Conservation (phyloP, 2,113 vertebrate species). For the Spea multiplicata region DNA sequence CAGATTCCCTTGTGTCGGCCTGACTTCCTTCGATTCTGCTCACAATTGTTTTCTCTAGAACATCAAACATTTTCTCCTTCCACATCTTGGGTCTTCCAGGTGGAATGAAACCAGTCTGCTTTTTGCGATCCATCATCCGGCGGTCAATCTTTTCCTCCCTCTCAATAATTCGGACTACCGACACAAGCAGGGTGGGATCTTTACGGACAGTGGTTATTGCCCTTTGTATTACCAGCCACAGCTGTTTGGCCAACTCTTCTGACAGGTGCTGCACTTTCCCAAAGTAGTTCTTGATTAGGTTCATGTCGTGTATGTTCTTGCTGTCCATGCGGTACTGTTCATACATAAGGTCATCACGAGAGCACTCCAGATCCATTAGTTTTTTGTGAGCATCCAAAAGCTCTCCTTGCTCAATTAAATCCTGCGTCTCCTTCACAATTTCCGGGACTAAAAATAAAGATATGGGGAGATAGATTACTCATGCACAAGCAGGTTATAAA, state of each 20-base stretch:
- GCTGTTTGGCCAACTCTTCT: constrained; percentile 89
- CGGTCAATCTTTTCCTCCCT: constrained; percentile 92
- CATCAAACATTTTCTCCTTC: constrained; percentile 89
- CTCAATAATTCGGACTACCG: constrained; percentile 92
- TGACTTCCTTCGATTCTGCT: constrained; percentile 90
- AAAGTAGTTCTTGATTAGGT: constrained; percentile 89
- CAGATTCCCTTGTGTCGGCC: constrained; percentile 84
- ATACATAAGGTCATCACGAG: constrained; percentile 92
- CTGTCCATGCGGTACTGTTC: constrained; percentile 97
- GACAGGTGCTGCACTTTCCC: constrained; percentile 86
- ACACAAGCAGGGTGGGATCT: constrained; percentile 92
- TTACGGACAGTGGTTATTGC: constrained; percentile 86
- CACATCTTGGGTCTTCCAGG: constrained; percentile 90
- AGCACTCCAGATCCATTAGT: constrained; percentile 94
- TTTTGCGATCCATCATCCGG: constrained; percentile 88
- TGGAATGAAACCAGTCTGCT: constrained; percentile 90
- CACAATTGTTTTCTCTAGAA: constrained; percentile 85
- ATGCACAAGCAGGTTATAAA: neutral
- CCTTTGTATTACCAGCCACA: constrained; percentile 95
- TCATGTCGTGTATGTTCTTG: constrained; percentile 88
- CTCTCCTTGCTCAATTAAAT: constrained; percentile 85
- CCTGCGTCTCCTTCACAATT: constrained; percentile 85
- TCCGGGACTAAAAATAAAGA: constrained; percentile 78
- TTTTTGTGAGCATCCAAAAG: constrained; percentile 89
- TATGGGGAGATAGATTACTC: neutral